These are phyloP conservation scores for Galleria mellonella DNA, from an alignment of 1,140 invertebrate genomes.

Conservation along the genomic window DNA sequence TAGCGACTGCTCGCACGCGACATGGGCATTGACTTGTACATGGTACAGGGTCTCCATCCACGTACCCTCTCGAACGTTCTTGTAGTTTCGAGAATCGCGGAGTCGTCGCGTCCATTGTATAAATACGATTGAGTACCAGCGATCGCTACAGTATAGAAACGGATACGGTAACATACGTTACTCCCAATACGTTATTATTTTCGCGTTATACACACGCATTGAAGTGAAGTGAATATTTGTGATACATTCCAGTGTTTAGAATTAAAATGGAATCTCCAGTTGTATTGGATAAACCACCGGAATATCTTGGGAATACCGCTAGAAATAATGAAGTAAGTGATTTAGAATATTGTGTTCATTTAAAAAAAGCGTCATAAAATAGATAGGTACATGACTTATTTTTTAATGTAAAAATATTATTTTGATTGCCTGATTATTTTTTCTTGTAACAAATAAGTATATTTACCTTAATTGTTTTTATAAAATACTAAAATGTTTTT, in stretches of 20 bases:
- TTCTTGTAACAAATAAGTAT: no score
- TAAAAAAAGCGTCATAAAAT: no score
- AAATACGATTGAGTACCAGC: constrained; percentile 30
- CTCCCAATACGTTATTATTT: constrained; percentile 16
- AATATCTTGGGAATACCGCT: constrained; percentile 42
- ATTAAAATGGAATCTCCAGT: constrained; percentile 62
- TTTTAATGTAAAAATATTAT: no score
- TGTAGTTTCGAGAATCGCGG: constrained; percentile 16
- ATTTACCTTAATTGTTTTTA: no score
- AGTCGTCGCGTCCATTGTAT: constrained; percentile 25
- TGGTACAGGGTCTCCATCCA: constrained; percentile 1
- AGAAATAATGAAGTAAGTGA: constrained; percentile 43
- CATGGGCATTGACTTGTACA: constrained; percentile 1
- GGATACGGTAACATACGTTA: constrained; percentile 34
- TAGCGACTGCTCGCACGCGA: background rate
- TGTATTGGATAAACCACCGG: constrained; percentile 63
- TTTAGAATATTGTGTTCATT: background rate
- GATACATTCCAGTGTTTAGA: constrained; percentile 50
- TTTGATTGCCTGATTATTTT: no score
- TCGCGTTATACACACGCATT: constrained; percentile 25
- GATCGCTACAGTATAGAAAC: constrained; percentile 44
- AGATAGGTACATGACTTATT: no score
- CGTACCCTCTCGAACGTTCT: constrained; percentile 34
- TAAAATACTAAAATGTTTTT: no score
- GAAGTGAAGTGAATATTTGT: constrained; percentile 41